Conservation (phyloP, 2,888 invertebrate genomes). For the Patella caerulea region DNA sequence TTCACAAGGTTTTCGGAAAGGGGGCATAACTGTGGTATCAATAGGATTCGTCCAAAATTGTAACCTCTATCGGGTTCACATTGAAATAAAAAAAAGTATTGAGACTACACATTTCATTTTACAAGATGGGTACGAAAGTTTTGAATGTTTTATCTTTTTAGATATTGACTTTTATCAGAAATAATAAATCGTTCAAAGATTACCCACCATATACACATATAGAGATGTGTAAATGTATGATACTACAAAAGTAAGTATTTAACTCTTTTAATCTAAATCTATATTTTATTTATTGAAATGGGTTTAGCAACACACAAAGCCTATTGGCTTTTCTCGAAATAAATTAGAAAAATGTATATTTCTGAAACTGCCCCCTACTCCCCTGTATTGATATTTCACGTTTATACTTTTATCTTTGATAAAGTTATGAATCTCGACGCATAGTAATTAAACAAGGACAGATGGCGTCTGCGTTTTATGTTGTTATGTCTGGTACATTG, state of each 20-base stretch:
- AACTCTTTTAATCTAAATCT: background rate
- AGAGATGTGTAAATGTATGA: slow-evolving; percentile 51
- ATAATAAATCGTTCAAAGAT: slow-evolving; percentile 54
- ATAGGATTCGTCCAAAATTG: too few species aligned
- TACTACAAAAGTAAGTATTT: slow-evolving; percentile 49
- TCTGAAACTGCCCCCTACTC: background rate
- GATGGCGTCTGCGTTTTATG: slow-evolving; percentile 54
- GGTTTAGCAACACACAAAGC: too few species aligned
- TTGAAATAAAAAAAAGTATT: background rate
- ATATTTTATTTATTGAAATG: too few species aligned
- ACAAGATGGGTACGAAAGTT: background rate
- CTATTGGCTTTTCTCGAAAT: too few species aligned
- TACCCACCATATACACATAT: slow-evolving; percentile 54
- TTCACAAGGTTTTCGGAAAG: too few species aligned
- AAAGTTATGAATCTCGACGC: slow-evolving; percentile 56
- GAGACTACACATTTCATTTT: too few species aligned
- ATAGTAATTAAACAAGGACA: slow-evolving; percentile 56
- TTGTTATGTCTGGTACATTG: slow-evolving; percentile 55
- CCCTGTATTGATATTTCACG: background rate
- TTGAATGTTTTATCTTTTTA: slow-evolving; percentile 23
- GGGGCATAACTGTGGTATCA: too few species aligned
- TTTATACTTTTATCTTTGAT: background rate
- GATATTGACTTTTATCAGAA: slow-evolving; percentile 52
- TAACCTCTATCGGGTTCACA: background rate
- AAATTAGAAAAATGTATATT: background rate